phyloP scores from a whole-genome alignment of 1,140 invertebrate species.

The Gyrodactylus bullatarudis region DNA sequence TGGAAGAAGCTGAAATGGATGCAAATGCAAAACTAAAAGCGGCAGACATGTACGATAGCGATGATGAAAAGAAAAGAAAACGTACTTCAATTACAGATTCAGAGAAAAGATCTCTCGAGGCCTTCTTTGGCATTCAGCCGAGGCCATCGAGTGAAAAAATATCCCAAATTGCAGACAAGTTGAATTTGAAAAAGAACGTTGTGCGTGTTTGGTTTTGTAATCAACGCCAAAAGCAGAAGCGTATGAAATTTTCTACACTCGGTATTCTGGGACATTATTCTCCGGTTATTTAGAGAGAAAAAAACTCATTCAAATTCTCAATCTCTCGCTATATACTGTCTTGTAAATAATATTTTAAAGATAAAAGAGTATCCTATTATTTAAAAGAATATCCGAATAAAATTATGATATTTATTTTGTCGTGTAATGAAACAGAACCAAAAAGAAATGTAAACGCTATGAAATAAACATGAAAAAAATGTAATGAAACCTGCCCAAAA shows the following conservation, averaged over 20 bases:
- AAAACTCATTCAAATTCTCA: too few relatives aligned
- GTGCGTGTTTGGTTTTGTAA: constrained; percentile 95
- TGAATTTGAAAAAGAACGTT: constrained; percentile 87
- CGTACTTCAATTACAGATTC: constrained; percentile 79
- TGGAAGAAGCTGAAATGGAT: constrained; percentile 48
- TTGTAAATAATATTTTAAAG: too few relatives aligned
- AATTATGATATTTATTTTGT: too few relatives aligned
- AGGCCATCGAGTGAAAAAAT: constrained; percentile 86
- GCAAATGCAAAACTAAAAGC: constrained; percentile 8
- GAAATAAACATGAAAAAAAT: too few relatives aligned
- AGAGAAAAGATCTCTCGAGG: constrained; percentile 67
- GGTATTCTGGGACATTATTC: constrained; percentile 1
- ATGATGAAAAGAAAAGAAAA: constrained; percentile 63
- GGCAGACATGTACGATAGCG: constrained; percentile 27
- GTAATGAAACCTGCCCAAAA: too few relatives aligned
- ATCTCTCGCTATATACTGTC: too few relatives aligned
- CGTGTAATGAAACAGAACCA: too few relatives aligned
- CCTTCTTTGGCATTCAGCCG: constrained; percentile 21
- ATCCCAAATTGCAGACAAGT: constrained; percentile 71
- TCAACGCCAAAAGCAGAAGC: constrained; percentile 69
- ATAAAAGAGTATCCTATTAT: too few relatives aligned
- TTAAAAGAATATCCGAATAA: too few relatives aligned
- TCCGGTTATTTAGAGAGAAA: neutral
- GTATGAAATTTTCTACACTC: constrained; percentile 14
- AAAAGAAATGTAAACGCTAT: too few relatives aligned